Evolutionary conservation across 2,113 vertebrate species (phyloP).

Genomic region (Phaethon lepturus): DNA sequence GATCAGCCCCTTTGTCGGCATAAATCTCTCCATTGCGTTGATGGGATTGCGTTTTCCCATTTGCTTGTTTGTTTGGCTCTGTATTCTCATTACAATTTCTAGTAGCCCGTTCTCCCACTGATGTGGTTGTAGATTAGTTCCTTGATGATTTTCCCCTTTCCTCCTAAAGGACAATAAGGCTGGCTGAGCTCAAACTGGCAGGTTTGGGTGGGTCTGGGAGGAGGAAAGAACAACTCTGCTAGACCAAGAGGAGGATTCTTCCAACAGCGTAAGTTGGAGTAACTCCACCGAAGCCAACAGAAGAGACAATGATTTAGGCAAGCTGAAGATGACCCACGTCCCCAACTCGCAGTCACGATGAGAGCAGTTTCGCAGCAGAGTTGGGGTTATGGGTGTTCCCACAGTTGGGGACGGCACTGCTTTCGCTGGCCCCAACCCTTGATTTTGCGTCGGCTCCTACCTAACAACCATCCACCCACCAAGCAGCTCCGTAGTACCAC

Average conservation of each 20-base stretch:
- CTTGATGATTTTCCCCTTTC: background rate
- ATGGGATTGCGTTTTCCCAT: background rate
- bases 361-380: background rate
- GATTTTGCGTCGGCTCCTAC: background rate
- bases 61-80: slow-evolving; percentile 20
- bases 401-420: background rate
- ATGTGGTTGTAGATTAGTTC: background rate
- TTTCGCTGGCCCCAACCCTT: fast-evolving
- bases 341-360: fast-evolving
- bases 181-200: background rate
- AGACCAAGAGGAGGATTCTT: background rate
- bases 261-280: background rate
- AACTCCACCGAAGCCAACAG: background rate
- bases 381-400: background rate
- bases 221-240: background rate
- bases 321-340: background rate
- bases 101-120: background rate
- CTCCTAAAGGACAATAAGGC: background rate
- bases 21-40: background rate
- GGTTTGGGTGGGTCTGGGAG: background rate
- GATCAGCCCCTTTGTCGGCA: slow-evolving; percentile 13
- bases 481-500: background rate
- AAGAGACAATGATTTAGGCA: background rate
- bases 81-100: background rate
- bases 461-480: no score